Evolutionary conservation across 2,113 vertebrate genomes (phyloP).

Genomic region (Neotoma lepida): DNA sequence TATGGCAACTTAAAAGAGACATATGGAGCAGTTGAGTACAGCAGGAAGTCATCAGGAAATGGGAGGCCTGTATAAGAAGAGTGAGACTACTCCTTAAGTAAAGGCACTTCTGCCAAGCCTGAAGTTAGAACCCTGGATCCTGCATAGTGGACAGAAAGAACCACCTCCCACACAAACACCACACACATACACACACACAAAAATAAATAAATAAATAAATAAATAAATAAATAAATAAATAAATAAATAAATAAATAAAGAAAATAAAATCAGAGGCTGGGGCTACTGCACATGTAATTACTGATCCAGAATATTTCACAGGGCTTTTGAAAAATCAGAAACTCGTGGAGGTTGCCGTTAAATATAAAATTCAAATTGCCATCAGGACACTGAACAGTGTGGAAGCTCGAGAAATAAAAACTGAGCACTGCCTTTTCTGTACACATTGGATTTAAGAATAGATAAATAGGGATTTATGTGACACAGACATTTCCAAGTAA

Average conservation of each 20-base stretch:
- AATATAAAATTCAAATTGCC: background rate
- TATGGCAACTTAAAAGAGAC: background rate
- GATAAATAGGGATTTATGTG: background rate
- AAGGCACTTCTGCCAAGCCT: background rate
- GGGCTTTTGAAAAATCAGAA: background rate
- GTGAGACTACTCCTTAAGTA: background rate
- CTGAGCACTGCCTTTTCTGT: background rate
- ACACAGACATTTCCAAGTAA: background rate
- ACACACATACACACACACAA: too few species aligned
- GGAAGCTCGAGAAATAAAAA: background rate
- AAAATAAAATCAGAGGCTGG: background rate
- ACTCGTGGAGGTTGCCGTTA: background rate
- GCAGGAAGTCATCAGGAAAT: background rate
- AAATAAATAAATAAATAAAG: background rate
- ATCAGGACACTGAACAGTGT: background rate
- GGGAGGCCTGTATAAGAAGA: background rate
- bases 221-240: background rate
- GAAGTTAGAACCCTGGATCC: background rate
- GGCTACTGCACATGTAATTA: background rate
- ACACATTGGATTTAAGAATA: background rate
- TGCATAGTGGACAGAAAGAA: background rate
- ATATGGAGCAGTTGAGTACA: accelerated
- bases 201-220: too few species aligned
- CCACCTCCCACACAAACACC: background rate
- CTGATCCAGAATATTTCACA: background rate